phyloP scores from a whole-genome alignment of 2,888 invertebrate species.

The Pristionchus maxplancki region DNA sequence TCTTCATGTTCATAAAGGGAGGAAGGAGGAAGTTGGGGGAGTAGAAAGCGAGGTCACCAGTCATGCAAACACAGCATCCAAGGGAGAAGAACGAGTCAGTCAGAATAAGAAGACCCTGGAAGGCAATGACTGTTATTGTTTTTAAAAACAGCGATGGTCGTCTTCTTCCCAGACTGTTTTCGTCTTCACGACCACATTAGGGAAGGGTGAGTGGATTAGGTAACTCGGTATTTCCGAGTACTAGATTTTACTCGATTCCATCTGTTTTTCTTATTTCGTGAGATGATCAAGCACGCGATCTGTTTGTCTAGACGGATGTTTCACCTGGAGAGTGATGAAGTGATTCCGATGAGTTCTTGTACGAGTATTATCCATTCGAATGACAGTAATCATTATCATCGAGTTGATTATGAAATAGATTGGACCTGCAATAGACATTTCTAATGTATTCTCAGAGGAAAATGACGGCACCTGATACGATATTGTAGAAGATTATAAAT shows the following conservation, averaged over 20 bases:
- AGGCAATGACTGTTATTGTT: not conserved
- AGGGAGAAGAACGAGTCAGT: slow-evolving; percentile 6
- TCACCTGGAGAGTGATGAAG: slow-evolving; percentile 17
- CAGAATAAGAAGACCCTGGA: not conserved
- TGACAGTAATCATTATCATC: not conserved
- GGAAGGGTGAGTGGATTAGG: not conserved
- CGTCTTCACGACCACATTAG: not conserved
- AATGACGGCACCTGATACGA: not conserved
- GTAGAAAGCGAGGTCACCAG: slow-evolving; percentile 18
- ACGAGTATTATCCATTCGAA: slow-evolving; percentile 11
- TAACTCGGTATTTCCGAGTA: not conserved
- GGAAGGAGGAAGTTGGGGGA: slow-evolving; percentile 22
- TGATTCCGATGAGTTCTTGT: slow-evolving; percentile 17
- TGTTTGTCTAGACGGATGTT: too few species aligned
- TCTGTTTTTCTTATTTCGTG: not conserved
- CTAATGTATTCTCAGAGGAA: not conserved
- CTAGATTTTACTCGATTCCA: not conserved
- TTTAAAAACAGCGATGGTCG: not conserved
- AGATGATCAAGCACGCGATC: too few species aligned
- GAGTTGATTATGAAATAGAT: slow-evolving; percentile 16
- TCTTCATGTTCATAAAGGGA: not conserved
- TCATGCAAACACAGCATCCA: slow-evolving; percentile 20
- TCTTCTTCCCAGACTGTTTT: not conserved
- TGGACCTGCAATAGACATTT: not conserved
- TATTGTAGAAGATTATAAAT: slow-evolving; percentile 6